Evolutionary conservation across 2,113 vertebrate genomes (phyloP).

Genomic region (Muntiacus muntjak): DNA sequence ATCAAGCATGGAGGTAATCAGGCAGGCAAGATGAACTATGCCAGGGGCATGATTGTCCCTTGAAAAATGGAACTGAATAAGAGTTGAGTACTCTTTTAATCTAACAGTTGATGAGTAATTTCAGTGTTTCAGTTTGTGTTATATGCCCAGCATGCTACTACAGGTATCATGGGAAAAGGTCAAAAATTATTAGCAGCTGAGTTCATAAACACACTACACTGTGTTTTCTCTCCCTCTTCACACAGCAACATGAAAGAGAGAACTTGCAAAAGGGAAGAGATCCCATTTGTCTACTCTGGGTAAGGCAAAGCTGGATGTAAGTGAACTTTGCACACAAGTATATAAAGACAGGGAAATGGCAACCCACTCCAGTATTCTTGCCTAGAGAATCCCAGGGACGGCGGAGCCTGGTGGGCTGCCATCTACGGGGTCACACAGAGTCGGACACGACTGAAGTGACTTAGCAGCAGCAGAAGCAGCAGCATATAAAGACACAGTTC

Average conservation of each 20-base stretch:
- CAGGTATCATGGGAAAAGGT: not conserved
- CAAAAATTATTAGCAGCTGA: not conserved
- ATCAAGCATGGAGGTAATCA: constrained; percentile 18
- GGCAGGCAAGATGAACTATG: not conserved
- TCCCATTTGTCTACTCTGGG: constrained; percentile 83
- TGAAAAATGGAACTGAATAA: not conserved
- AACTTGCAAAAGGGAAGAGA: constrained; percentile 84
- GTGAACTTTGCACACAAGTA: constrained; percentile 83
- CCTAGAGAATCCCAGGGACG: too few species aligned
- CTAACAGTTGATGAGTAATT: not conserved
- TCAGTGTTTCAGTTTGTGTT: not conserved
- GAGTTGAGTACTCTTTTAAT: not conserved
- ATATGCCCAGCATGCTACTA: not conserved
- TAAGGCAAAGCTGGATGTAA: constrained; percentile 85
- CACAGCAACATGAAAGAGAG: constrained; percentile 86
- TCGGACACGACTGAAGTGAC: too few species aligned
- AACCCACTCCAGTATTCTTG: too few species aligned
- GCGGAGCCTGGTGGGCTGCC: too few species aligned
- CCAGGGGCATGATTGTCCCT: not conserved
- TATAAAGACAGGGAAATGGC: constrained; percentile 75
- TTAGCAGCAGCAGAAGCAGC: too few species aligned
- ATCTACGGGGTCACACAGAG: too few species aligned
- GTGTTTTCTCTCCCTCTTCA: constrained; percentile 24
- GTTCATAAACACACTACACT: not conserved
- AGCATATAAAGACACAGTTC: constrained; percentile 81